Percentiles rank a stretch among this genome's conserved stretches.
Evolutionary conservation across 2,113 vertebrate species (phyloP).

Genomic region (Herpetotheres cachinnans): DNA sequence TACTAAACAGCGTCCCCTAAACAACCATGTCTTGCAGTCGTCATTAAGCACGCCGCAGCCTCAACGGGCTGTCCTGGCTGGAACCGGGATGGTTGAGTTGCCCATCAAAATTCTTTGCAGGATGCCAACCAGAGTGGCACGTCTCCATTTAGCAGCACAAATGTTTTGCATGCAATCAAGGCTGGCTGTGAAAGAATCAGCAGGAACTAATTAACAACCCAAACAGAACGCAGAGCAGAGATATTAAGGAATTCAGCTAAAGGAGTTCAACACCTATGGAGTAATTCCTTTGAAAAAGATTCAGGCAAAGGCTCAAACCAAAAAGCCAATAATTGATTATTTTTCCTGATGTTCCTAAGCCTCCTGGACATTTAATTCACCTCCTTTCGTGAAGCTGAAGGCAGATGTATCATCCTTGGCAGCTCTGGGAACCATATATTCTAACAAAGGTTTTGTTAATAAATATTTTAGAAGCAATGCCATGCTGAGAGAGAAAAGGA

Average conservation of each 20-base stretch:
- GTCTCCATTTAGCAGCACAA: background rate
- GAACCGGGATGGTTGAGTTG: fast-evolving
- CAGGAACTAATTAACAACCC: slow-evolving; percentile 7
- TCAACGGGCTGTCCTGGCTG: background rate
- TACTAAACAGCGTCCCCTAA: fast-evolving
- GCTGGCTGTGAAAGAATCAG: background rate
- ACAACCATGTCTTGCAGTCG: fast-evolving
- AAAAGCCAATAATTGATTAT: background rate
- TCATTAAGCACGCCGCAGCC: fast-evolving
- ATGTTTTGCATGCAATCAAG: background rate
- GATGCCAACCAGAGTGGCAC: background rate
- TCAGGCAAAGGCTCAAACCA: background rate
- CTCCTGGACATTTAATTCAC: background rate
- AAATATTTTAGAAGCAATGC: background rate
- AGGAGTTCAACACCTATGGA: background rate
- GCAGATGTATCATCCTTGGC: background rate
- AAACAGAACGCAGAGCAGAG: background rate
- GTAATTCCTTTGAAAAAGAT: background rate
- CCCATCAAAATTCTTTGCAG: background rate
- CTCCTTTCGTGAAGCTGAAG: background rate
- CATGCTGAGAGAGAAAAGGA: background rate
- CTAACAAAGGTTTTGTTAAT: background rate
- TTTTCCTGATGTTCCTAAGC: background rate
- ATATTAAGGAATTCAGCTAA: background rate
- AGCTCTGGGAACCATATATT: background rate